Conservation (phyloP, 2,888 invertebrate species). For the Acleris literana region DNA sequence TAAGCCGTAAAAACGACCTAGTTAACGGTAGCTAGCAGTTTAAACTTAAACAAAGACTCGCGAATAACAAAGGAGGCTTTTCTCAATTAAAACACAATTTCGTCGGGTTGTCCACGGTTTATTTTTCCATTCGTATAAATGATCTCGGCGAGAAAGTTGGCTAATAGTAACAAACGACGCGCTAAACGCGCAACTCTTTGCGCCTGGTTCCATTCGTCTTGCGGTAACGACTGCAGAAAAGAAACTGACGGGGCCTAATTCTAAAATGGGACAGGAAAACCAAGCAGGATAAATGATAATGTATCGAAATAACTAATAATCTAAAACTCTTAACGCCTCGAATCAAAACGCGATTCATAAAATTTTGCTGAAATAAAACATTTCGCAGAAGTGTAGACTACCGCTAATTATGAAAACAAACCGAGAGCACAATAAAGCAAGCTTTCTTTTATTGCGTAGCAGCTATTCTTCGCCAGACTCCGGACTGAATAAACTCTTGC, state of each 20-base stretch:
- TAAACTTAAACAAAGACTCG: constrained; percentile 44
- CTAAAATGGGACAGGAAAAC: constrained; percentile 10
- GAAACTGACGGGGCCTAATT: constrained; percentile 22
- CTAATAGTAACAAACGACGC: constrained; percentile 69
- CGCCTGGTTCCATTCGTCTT: constrained; percentile 64
- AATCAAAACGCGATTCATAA: constrained; percentile 1
- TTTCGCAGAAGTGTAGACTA: constrained; percentile 16
- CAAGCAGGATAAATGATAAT: constrained; percentile 12
- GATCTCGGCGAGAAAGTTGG: constrained; percentile 61
- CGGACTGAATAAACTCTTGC: constrained; percentile 35
- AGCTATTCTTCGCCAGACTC: constrained; percentile 28
- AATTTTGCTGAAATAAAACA: constrained; percentile 9
- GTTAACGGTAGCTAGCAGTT: constrained; percentile 21
- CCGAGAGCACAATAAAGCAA: constrained; percentile 25
- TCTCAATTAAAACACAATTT: constrained; percentile 53
- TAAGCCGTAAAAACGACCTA: neutral
- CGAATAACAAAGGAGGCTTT: constrained; percentile 37
- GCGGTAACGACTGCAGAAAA: constrained; percentile 54
- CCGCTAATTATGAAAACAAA: constrained; percentile 33
- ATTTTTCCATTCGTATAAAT: constrained; percentile 66
- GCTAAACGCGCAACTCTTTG: constrained; percentile 56
- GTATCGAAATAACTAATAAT: neutral
- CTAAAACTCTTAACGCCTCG: neutral
- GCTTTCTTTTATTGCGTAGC: constrained; percentile 29
- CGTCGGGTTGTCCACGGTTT: constrained; percentile 44